Evolutionary conservation across 2,888 invertebrate species (phyloP).

Genomic region (Celastrina argiolus): DNA sequence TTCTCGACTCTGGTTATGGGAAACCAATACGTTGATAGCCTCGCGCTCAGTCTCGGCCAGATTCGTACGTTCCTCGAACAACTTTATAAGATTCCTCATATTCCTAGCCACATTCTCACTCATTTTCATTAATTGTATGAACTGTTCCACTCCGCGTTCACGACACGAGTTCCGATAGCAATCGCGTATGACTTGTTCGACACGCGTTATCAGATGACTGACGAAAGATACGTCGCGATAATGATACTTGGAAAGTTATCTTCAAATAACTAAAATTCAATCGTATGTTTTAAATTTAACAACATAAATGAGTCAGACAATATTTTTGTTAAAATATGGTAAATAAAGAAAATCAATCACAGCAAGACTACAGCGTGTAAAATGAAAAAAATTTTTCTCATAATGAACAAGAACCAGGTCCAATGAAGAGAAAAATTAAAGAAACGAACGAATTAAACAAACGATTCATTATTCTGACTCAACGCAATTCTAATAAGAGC

Average conservation of each 20-base stretch:
- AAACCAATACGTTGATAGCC: slow-evolving; percentile 38
- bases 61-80: slow-evolving; percentile 56
- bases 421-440: background rate
- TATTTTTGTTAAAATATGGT: background rate
- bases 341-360: background rate
- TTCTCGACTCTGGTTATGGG: slow-evolving; percentile 25
- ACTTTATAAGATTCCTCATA: slow-evolving; percentile 58
- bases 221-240: slow-evolving; percentile 53
- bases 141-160: slow-evolving; percentile 13
- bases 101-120: slow-evolving; percentile 43
- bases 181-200: slow-evolving; percentile 35
- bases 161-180: slow-evolving; percentile 24
- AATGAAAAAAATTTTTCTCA: background rate
- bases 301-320: background rate
- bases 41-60: slow-evolving; percentile 41
- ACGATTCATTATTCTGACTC: no score
- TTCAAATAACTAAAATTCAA: background rate
- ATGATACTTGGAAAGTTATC: slow-evolving; percentile 35
- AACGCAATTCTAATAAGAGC: no score
- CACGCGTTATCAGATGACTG: slow-evolving; percentile 48
- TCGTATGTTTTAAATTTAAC: background rate
- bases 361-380: no score
- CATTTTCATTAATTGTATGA: slow-evolving; percentile 38
- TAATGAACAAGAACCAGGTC: background rate
- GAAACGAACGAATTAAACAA: no score